Percentiles rank a stretch among this genome's conserved stretches.
Evolutionary conservation across 2,888 invertebrate species (phyloP).

Genomic region (Tachina lurida): DNA sequence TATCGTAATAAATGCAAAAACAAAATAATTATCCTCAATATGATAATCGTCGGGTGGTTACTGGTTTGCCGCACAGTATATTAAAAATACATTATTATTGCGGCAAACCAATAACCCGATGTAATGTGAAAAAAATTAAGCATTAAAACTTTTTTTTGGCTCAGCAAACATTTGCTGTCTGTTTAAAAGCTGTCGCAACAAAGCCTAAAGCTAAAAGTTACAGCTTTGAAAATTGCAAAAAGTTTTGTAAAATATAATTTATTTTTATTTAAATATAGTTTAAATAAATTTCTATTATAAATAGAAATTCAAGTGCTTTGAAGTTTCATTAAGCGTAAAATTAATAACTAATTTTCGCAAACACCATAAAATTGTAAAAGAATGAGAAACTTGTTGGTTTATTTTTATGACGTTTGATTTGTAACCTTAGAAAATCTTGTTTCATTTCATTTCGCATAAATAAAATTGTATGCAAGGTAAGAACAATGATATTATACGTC

Average conservation of each 20-base stretch:
- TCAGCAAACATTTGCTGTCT: background rate
- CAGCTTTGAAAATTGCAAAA: background rate
- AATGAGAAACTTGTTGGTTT: conserved; percentile 16
- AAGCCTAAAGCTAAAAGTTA: background rate
- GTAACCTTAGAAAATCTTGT: conserved; percentile 15
- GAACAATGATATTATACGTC: background rate
- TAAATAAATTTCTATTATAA: conserved; percentile 1
- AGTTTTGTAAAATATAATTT: background rate
- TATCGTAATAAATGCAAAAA: conserved; percentile 17
- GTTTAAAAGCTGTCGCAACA: background rate
- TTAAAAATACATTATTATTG: too few relatives aligned
- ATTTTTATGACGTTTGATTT: conserved; percentile 5
- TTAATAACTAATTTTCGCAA: conserved; percentile 4
- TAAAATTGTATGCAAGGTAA: conserved; percentile 3
- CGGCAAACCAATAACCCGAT: too few relatives aligned
- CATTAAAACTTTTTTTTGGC: background rate
- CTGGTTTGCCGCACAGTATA: too few relatives aligned
- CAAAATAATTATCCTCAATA: background rate
- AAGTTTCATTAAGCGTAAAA: conserved; percentile 27
- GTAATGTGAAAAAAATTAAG: too few relatives aligned
- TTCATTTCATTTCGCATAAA: background rate
- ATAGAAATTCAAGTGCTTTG: background rate
- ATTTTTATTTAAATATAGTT: background rate
- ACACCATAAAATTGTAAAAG: background rate
- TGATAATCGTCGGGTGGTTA: too few relatives aligned